Conservation (phyloP, 2,888 invertebrate species). For the Nomada fucata region DNA sequence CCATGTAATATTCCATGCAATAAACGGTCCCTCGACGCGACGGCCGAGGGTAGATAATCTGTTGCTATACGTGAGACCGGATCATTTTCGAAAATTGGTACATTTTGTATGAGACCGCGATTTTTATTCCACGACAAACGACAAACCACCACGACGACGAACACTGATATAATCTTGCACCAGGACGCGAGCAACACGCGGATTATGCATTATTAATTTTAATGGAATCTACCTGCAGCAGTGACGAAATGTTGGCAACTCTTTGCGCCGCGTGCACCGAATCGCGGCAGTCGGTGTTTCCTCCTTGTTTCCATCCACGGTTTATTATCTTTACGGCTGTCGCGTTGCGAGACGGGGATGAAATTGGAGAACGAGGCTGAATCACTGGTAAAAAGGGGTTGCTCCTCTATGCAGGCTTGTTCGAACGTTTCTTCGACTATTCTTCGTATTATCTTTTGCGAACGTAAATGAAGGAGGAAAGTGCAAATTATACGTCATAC, state of each 20-base stretch:
- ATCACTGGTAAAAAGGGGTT: not conserved
- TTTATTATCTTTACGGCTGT: not conserved
- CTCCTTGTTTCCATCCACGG: not conserved
- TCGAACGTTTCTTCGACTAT: not conserved
- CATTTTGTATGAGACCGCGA: slow-evolving; percentile 54
- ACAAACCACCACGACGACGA: slow-evolving; percentile 21
- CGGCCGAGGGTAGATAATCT: slow-evolving; percentile 48
- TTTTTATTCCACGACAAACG: slow-evolving; percentile 44
- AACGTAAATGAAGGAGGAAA: no score
- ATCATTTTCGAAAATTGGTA: slow-evolving; percentile 57
- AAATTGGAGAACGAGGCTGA: not conserved
- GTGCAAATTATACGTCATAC: no score
- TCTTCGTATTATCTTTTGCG: not conserved
- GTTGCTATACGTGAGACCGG: slow-evolving; percentile 10
- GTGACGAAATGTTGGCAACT: slow-evolving; percentile 44
- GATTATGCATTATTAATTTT: slow-evolving; percentile 68
- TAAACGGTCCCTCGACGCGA: slow-evolving; percentile 58
- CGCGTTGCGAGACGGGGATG: not conserved
- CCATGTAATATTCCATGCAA: slow-evolving; percentile 70
- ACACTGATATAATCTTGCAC: slow-evolving; percentile 52
- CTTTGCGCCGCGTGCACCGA: not conserved
- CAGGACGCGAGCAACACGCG: slow-evolving; percentile 40
- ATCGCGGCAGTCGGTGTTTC: not conserved
- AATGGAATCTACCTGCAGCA: slow-evolving; percentile 57
- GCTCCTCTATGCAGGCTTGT: not conserved